Conservation (phyloP, 1,140 invertebrate species). For the Sycobia sp. region DNA sequence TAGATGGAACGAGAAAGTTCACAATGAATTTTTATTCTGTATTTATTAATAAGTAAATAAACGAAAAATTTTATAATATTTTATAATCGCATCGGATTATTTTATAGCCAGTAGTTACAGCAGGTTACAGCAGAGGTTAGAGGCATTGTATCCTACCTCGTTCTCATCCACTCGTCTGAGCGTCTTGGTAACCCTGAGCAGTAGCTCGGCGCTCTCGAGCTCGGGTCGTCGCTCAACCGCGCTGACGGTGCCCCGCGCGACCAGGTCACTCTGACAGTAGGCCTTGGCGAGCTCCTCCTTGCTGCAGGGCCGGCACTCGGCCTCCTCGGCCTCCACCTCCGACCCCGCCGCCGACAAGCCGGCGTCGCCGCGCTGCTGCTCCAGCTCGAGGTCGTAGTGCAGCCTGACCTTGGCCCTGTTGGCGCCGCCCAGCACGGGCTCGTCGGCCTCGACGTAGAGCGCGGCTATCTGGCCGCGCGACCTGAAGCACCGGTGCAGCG, state of each 20-base stretch:
- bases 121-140: too few relatives aligned
- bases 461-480: conserved; percentile 72
- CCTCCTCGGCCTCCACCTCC: conserved; percentile 51
- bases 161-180: conserved; percentile 64
- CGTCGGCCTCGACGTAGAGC: conserved; percentile 72
- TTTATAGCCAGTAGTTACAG: too few relatives aligned
- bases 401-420: conserved; percentile 39
- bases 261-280: conserved; percentile 81
- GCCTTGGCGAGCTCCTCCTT: conserved; percentile 75
- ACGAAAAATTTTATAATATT: too few relatives aligned
- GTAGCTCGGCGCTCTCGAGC: conserved; percentile 70
- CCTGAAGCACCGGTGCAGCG: conserved; percentile 67
- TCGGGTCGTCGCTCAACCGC: conserved; percentile 68
- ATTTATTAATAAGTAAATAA: too few relatives aligned
- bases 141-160: conserved; percentile 45
- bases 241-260: conserved; percentile 72
- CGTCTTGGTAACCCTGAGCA: conserved; percentile 71
- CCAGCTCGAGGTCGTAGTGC: conserved; percentile 71
- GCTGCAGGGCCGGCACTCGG: conserved; percentile 78
- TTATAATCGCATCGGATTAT: too few relatives aligned
- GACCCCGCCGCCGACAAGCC: too few relatives aligned
- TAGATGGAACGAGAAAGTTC: too few relatives aligned
- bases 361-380: conserved; percentile 50
- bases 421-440: conserved; percentile 50
- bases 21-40: too few relatives aligned